Evolutionary conservation across 1,140 invertebrate species (phyloP), one percentile per base, ranked within the genome.

Genomic region (Acromyrmex heyeri): DNA sequence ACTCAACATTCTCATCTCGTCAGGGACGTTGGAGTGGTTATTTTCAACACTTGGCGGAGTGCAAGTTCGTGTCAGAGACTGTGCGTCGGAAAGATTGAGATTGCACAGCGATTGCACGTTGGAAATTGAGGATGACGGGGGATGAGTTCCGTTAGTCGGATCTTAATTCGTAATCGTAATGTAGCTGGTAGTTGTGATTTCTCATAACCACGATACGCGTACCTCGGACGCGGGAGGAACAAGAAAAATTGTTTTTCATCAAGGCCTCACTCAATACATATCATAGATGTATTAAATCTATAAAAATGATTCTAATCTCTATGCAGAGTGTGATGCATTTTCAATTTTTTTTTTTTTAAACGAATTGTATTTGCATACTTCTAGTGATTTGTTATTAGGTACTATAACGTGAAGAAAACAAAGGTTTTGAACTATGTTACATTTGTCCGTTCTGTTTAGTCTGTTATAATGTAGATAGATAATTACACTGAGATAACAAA

Each of bases 1-100:
- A 92, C 87, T 92, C 92, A 94, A 93, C 91, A 93, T 94, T 94
- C 91, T 90, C 93, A 93, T 88, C 90, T 94, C 92, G 93, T 94
- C 93, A 94, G 94, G 93, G 93, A 92, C 93, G 89, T 93, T 93
- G 89, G 87, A 93, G 91, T 90, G 92, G 91, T 94, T 94, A 94
- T 94, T 94, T 94, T 93, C 91, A 94, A 94, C 92, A 82, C 81
- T 86, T 86, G 30, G 73, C 64, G 34, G 10, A 50, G 55, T 21
- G 16, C 6, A 21, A 69, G 55, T 79, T 85, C 77, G 55, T 48
- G 38, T 65, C 21, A 5, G 16, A 61, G n/a, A 57, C n/a, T 53
- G 57, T 38, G 57, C 30, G 55, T 65, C 27, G 21, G 24, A 14
- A 50, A 78, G 12, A 55, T 79, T 73, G 59, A 64, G 72, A 77